Conservation (phyloP, 2,797 vertebrate genomes). For the Artibeus lituratus region DNA sequence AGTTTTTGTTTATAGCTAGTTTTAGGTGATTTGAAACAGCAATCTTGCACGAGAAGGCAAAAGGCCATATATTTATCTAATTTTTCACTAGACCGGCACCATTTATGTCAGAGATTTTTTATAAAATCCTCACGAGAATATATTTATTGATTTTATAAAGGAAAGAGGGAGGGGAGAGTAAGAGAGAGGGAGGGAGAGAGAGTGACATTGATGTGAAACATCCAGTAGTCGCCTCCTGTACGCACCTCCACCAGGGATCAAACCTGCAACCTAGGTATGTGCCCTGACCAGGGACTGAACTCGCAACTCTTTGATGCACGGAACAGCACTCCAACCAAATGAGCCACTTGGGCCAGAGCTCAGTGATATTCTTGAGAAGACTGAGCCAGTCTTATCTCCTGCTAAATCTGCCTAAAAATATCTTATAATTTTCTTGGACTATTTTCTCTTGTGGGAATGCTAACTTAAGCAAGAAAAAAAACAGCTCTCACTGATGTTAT, state of each 20-base stretch:
- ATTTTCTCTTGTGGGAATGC: neutral
- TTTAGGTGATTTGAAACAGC: neutral
- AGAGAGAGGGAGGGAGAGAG: neutral
- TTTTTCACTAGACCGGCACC: neutral
- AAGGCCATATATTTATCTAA: neutral
- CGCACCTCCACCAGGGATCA: neutral
- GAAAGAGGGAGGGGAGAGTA: neutral
- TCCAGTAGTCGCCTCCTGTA: neutral
- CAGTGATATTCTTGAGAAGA: neutral
- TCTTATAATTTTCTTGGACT: neutral
- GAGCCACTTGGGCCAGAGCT: neutral
- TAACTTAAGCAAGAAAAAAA: neutral
- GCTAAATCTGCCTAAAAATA: neutral
- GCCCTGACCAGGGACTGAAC: neutral
- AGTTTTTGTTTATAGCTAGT: neutral
- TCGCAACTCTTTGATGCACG: neutral
- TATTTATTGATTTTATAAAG: neutral
- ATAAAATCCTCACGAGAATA: neutral
- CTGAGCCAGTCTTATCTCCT: neutral
- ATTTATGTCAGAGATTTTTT: neutral
- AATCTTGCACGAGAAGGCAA: neutral
- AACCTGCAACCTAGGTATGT: no score
- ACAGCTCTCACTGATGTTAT: neutral
- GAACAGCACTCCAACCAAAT: neutral
- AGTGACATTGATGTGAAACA: neutral